Evolutionary conservation across 2,888 invertebrate genomes (phyloP).

Genomic region (Lithodes maja): DNA sequence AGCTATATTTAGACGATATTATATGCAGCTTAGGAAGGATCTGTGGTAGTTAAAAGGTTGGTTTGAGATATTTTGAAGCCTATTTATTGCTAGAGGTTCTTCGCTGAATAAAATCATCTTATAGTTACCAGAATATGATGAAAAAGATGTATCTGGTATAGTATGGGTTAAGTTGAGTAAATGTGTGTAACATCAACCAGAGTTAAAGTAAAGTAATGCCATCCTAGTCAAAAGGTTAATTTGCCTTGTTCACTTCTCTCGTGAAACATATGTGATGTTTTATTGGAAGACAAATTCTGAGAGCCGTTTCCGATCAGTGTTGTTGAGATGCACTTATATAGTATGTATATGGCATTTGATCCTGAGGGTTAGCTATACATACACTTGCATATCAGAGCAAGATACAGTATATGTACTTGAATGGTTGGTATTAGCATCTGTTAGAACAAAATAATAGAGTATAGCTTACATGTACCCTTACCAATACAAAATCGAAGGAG

Average conservation of each 20-base stretch:
- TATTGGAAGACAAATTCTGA: constrained; percentile 22
- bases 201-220: no score
- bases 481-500: neutral
- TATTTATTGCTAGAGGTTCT: no score
- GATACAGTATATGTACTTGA: constrained; percentile 16
- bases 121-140: no score
- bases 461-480: constrained; percentile 40
- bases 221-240: no score
- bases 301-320: constrained; percentile 49
- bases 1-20: no score
- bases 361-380: constrained; percentile 35
- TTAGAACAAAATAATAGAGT: neutral
- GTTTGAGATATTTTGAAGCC: no score
- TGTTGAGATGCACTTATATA: constrained; percentile 56
- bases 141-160: no score
- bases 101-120: no score
- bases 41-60: no score
- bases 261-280: neutral
- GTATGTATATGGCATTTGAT: constrained; percentile 45
- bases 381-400: neutral
- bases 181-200: no score
- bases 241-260: neutral
- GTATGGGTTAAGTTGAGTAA: no score
- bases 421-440: constrained; percentile 30
- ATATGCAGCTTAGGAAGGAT: no score